Base-by-base conservation (phyloP, 2,113 vertebrate genomes). In the Syngnathus typhle region DNA sequence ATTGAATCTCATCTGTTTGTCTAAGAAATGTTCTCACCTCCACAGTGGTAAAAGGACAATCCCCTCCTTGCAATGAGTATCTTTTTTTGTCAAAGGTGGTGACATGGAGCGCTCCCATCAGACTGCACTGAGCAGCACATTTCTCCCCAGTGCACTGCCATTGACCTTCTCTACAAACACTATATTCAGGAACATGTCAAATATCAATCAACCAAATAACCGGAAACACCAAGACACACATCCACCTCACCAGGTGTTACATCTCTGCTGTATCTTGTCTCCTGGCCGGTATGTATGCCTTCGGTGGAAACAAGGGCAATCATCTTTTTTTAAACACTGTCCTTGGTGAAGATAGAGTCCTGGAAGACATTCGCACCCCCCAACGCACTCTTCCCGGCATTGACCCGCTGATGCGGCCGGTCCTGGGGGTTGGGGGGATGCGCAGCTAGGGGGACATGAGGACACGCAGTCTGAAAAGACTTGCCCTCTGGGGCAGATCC, bases 381-480 rank as follows among this genome's bases (percentile, higher is more conserved):
- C 88, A 43, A 93, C 91, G 19, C 95, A 96, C 82, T 93, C 93
- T 0, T 92, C 88, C 23, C 85, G 86, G 76, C 95, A 95, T 59
- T 87, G 78, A 0, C 68, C 87, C 0, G 71, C 75, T 2, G 75
- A 76, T 11, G 69, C 70, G 12, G 78, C 63, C 0, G 64, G 46
- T 36, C 82, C 80, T 0, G 71, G 73, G 0, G 76, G 61, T 0
- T 78, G 88, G 18, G 87, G 90, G 0, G 90, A 89, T 0, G 58
- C 69, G 16, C 96, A 98, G 87, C 81, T 93, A 52, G 90, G 84
- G 0, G 94, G 92, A 70, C 96, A 96, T 11, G 92, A 89, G 0
- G 93, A 95, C 69, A 93, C 70, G 0, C 95, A 98, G 84, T 96
- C 95, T 0, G 92, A 94, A 76, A 94, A 96, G 4, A 84, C 76